Evolutionary conservation across 2,888 invertebrate species (phyloP).

Genomic region (Ophioninae sp.): DNA sequence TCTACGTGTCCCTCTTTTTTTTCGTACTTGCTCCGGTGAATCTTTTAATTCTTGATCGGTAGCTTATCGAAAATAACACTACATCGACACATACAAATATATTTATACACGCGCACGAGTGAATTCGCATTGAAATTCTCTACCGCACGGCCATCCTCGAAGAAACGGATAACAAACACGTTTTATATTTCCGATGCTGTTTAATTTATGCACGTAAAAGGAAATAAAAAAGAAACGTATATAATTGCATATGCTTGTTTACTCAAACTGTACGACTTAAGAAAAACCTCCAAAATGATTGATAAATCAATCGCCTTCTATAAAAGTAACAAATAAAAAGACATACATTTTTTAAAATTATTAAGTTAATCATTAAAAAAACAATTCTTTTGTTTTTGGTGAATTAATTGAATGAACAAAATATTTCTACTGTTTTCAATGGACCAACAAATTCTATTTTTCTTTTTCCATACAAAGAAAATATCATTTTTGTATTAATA

Average conservation of each 20-base stretch:
- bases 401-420: background rate
- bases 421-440: background rate
- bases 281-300: background rate
- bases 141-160: slow-evolving; percentile 7
- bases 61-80: slow-evolving; percentile 32
- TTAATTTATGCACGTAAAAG: background rate
- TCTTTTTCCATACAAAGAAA: background rate
- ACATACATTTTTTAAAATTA: no score
- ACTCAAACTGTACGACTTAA: background rate
- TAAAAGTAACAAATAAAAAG: no score
- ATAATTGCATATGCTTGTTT: background rate
- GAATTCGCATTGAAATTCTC: slow-evolving; percentile 32
- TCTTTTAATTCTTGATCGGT: slow-evolving; percentile 41
- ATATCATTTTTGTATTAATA: background rate
- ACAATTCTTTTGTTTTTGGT: background rate
- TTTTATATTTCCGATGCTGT: slow-evolving; percentile 31
- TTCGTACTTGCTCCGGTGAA: slow-evolving; percentile 26
- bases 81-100: background rate
- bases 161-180: slow-evolving; percentile 45
- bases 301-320: background rate
- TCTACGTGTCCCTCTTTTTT: background rate
- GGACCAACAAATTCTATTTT: background rate
- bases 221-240: slow-evolving; percentile 1
- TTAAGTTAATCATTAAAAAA: background rate
- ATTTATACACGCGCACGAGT: background rate